A percentile compares a stretch with the other conserved stretches of the same genome.
These are phyloP conservation scores for Oryzias curvinotus DNA, from an alignment of 2,113 vertebrate species.

Conservation along the genomic window DNA sequence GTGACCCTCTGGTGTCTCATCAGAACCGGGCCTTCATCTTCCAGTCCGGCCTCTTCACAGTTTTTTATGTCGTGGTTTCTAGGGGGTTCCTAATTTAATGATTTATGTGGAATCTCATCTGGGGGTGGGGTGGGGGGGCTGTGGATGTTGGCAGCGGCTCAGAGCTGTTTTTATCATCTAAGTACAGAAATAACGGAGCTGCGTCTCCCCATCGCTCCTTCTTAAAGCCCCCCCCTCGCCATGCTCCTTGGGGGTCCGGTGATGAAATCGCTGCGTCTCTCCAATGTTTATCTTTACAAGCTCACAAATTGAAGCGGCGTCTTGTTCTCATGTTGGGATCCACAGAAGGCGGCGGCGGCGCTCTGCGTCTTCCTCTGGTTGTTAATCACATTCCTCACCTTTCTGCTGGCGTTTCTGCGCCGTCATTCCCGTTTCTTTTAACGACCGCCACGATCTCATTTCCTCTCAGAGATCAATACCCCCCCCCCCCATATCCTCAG, in stretches of 20 bases:
- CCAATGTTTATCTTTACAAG: constrained; percentile 14
- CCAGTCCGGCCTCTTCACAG: too few relatives aligned
- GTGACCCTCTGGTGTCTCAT: too few relatives aligned
- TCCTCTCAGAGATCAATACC: constrained; percentile 31
- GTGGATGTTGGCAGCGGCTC: not conserved
- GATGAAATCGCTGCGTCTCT: constrained; percentile 7
- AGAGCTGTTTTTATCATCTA: not conserved
- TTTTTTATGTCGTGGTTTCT: too few relatives aligned
- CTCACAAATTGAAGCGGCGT: constrained; percentile 4
- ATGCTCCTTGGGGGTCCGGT: constrained; percentile 18
- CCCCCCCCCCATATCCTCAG: too few relatives aligned
- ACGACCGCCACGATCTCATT: constrained; percentile 3
- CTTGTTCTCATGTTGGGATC: not conserved
- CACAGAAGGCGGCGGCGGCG: too few relatives aligned
- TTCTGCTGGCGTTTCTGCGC: not conserved
- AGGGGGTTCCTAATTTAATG: too few relatives aligned
- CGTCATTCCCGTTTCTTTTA: constrained; percentile 1
- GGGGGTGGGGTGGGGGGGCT: too few relatives aligned
- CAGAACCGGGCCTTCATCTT: too few relatives aligned
- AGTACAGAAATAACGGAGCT: constrained; percentile 6
- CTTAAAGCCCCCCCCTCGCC: constrained; percentile 11
- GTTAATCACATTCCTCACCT: not conserved
- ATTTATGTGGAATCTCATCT: too few relatives aligned
- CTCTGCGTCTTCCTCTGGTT: not conserved
- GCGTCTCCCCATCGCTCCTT: not conserved